phyloP scores from a whole-genome alignment of 2,888 invertebrate genomes.

The Mechanitis mazaeus region DNA sequence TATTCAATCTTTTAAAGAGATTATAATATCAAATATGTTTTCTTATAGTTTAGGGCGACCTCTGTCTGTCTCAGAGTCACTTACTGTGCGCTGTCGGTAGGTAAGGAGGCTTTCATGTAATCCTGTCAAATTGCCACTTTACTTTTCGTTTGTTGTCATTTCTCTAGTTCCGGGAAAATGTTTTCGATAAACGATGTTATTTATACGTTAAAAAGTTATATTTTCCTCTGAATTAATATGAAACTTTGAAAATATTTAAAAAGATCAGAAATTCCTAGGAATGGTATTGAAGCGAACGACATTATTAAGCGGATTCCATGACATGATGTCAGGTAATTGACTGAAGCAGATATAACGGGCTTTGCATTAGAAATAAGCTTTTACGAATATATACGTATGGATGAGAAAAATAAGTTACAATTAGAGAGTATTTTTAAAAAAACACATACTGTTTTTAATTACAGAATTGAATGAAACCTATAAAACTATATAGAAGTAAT shows the following conservation, averaged over 20 bases:
- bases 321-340: not conserved
- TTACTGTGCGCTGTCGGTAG: not conserved
- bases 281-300: too few species aligned
- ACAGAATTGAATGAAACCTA: too few species aligned
- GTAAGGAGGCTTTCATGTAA: constrained; percentile 14
- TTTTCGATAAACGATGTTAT: not conserved
- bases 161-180: not conserved
- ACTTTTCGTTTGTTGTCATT: constrained; percentile 26
- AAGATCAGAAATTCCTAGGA: not conserved
- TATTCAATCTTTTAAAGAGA: constrained; percentile 1
- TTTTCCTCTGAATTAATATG: not conserved
- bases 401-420: too few species aligned
- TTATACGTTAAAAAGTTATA: not conserved
- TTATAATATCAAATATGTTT: too few species aligned
- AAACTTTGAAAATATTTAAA: not conserved
- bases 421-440: too few species aligned
- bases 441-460: too few species aligned
- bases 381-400: too few species aligned
- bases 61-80: too few species aligned
- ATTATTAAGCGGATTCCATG: constrained; percentile 12
- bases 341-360: not conserved
- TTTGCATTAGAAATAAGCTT: too few species aligned
- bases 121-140: constrained; percentile 35
- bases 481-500: too few species aligned
- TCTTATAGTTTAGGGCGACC: too few species aligned